Evolutionary conservation across 2,888 invertebrate species (phyloP), one percentile per base, ranked within the genome.

Genomic region (Mechanitis messenoides): DNA sequence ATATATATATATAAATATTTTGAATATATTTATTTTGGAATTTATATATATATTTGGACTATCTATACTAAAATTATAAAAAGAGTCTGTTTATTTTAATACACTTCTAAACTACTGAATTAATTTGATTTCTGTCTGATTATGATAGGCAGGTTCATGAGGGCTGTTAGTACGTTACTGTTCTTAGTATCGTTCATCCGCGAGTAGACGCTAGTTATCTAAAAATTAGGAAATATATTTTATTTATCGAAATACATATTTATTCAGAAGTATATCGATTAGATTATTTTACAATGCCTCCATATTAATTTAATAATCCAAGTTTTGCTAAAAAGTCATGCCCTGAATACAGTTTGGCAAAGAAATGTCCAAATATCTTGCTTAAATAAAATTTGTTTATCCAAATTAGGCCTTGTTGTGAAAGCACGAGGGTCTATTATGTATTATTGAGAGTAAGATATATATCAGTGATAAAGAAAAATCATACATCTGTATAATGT

Each of bases 281-380:
- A 20, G 20, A 20, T 20, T 20, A 38, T 9, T 5, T 5, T 35
- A 55, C 45, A 56, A 82, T 76, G 73, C 71, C 74, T 71, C 73
- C 73, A 70, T 76, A 80, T 77, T 76, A 82, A 83, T 85, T 82
- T 83, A 82, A 82, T 84, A 86, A 85, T 85, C 82, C 80, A 76
- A 79, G 76, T 80, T 79, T 74, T 83, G 80, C 78, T 79, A 73
- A 83, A 85, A 86, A 83, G 84, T 80, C 81, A 80, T 81, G 81
- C 71, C 74, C 71, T 77, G 74, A 78, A 79, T 79, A 81, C 81
- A 80, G 82, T 83, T 85, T 84, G 71, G 78, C 74, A 71, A 83
- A 84, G 81, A 84, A 81, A 85, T 84, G 70, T 73, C 79, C 72
- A 75, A 81, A 74, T 73, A 71, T 77, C 71, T 78, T 71, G 68